These are phyloP conservation scores for Campopleginae sp. DNA, from an alignment of 2,888 invertebrate species.

Conservation along the genomic window DNA sequence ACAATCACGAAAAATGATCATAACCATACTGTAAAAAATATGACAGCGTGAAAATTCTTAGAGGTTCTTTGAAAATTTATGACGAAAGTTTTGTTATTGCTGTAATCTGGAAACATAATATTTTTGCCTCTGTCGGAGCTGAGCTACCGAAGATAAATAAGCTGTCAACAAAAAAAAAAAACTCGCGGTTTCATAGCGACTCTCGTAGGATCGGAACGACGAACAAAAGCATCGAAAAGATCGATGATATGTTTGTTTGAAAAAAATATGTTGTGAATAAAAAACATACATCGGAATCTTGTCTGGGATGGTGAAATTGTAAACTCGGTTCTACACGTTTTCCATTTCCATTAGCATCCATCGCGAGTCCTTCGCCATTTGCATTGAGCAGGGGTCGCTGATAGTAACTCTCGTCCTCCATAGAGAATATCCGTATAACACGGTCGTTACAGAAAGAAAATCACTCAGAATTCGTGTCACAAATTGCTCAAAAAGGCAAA, in stretches of 20 bases:
- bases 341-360: constrained; percentile 86
- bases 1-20: neutral
- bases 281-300: constrained; percentile 88
- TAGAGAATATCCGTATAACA: constrained; percentile 41
- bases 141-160: neutral
- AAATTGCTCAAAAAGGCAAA: neutral
- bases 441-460: neutral
- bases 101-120: neutral
- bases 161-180: neutral
- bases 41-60: neutral
- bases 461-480: constrained; percentile 7
- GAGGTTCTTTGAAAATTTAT: neutral
- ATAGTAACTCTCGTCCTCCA: constrained; percentile 67
- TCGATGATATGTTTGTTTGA: neutral
- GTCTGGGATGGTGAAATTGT: constrained; percentile 88
- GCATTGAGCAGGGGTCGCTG: constrained; percentile 65
- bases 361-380: constrained; percentile 73
- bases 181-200: neutral
- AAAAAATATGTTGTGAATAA: constrained; percentile 21
- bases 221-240: neutral
- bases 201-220: neutral
- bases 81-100: neutral
- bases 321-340: constrained; percentile 87
- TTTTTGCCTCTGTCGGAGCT: neutral
- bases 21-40: neutral